phyloP scores from a whole-genome alignment of 2,797 vertebrate species.

The Urosaurus nigricauda region DNA sequence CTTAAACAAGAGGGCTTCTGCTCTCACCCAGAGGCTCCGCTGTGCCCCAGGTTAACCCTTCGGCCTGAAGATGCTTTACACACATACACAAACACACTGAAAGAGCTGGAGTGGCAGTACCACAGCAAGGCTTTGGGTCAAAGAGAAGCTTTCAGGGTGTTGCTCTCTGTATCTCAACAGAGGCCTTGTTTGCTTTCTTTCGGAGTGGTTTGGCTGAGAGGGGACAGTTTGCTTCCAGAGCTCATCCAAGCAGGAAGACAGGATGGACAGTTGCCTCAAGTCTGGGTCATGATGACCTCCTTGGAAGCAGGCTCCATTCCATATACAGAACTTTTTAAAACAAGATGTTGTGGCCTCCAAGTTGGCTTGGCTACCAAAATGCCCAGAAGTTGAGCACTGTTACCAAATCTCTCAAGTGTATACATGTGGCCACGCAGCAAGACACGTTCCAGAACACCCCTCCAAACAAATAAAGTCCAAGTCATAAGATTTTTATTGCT shows the following conservation, averaged over 20 bases:
- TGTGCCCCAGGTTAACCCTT: background rate
- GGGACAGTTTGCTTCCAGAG: conserved; percentile 44
- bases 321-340: background rate
- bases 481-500: conserved; percentile 2
- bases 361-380: background rate
- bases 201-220: conserved; percentile 38
- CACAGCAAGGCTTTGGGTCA: background rate
- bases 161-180: conserved; percentile 14
- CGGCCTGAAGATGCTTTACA: background rate
- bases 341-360: background rate
- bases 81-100: too few species aligned
- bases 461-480: background rate
- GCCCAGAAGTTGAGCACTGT: background rate
- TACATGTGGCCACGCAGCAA: background rate
- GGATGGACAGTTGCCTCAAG: conserved; percentile 31
- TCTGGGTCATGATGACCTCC: conserved; percentile 25
- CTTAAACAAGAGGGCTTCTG: background rate
- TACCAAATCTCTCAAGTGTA: background rate
- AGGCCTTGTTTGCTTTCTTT: conserved; percentile 54
- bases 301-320: background rate
- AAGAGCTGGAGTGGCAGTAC: background rate
- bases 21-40: background rate
- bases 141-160: background rate
- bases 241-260: conserved; percentile 41
- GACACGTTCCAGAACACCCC: conserved; percentile 4